phyloP scores from a whole-genome alignment of 2,797 vertebrate genomes.

The Tenualosa ilisha region DNA sequence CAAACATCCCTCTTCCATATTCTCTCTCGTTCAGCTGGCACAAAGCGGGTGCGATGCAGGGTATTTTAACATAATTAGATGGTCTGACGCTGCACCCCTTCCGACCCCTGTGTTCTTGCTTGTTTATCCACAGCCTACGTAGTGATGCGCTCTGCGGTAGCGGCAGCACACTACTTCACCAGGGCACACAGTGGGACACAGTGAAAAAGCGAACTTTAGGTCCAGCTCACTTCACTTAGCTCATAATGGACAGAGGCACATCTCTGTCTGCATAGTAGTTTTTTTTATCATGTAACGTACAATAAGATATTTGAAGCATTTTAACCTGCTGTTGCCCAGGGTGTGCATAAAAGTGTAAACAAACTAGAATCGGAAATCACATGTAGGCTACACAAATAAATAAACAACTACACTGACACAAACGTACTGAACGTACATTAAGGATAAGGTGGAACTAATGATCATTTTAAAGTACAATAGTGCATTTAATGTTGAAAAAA shows the following conservation, averaged over 20 bases:
- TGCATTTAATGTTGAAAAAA: neutral
- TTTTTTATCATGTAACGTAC: neutral
- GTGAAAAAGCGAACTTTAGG: neutral
- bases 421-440: too few relatives aligned
- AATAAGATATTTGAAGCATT: neutral
- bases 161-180: neutral
- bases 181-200: neutral
- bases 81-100: neutral
- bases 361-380: too few relatives aligned
- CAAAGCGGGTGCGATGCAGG: constrained; percentile 19
- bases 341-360: neutral
- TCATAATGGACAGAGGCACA: neutral
- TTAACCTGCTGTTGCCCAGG: neutral
- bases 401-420: neutral
- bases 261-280: neutral
- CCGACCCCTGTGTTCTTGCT: neutral
- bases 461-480: neutral
- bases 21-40: constrained; percentile 28
- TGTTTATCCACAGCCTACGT: neutral
- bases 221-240: neutral
- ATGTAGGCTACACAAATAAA: too few relatives aligned
- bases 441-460: neutral
- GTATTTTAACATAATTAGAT: constrained; percentile 16
- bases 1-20: neutral
- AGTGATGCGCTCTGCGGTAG: neutral